Base-by-base conservation (phyloP, 2,113 vertebrate species). In the Chlamydotis undulata region DNA sequence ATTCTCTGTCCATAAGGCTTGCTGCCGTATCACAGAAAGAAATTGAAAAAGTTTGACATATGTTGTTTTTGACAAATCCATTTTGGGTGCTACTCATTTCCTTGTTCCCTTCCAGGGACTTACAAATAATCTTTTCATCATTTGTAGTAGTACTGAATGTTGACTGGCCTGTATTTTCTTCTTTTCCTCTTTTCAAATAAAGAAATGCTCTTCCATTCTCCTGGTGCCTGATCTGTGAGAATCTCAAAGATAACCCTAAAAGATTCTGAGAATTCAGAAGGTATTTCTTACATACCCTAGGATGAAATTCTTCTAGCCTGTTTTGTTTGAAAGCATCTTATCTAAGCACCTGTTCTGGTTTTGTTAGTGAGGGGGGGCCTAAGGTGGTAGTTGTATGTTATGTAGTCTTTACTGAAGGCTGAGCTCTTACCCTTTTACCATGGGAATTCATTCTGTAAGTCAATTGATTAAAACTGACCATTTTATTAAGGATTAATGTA, bases 1-100 rank as follows among this genome's bases (percentile, higher is more conserved):
- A 55, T 87, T 95, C 59, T n/a, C 14, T 78, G 60, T 70, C 56
- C 18, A 12, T 69, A 74, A 87, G n/a, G 18, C 81, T 41, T 87
- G 19, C 41, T 67, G 14, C 12, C 18, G 31, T 84, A 64, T 67
- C 84, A 89, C 26, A 67, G 43, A 67, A 87, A 70, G 56, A 94
- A 94, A 94, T 94, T 70, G 77, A 82, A 81, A 75, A 87, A 37
- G 3, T 70, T 67, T 95, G 84, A 97, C 69, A 78, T 69, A 57
- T 55, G 43, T 78, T 84, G 28, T 21, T 77, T 64, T 81, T 93
- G 77, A 97, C 60, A 96, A 95, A 91, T 82, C 39, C 23, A 52
- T 87, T 88, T 82, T 75, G 69, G 53, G 52, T 91, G 31, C 19
- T 60, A 56, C n/a, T 89, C 5, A 35, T 93, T 93, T 84, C n/a